Conservation (phyloP, 2,113 vertebrate species). For the Ameiurus melas region DNA sequence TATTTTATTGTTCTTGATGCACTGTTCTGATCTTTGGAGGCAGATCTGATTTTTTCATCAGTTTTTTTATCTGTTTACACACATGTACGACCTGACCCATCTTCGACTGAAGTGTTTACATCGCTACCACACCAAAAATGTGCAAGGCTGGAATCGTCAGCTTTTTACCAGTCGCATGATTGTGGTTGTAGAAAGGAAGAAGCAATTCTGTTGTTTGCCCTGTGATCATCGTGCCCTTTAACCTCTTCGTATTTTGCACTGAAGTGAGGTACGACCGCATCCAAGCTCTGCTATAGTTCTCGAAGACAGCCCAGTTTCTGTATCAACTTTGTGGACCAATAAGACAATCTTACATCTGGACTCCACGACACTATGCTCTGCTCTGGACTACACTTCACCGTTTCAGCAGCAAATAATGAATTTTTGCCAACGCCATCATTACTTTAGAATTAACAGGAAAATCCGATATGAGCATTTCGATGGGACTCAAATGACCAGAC, state of each 20-base stretch:
- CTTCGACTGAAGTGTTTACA: too few relatives aligned
- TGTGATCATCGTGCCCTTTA: background rate
- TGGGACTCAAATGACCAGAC: background rate
- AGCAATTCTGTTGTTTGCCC: background rate
- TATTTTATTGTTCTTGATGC: background rate
- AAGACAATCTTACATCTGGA: background rate
- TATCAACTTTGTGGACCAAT: background rate
- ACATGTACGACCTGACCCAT: background rate
- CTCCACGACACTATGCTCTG: background rate
- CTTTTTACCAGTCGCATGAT: background rate
- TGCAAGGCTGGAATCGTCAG: background rate
- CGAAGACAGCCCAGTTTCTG: background rate
- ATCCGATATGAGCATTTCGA: background rate
- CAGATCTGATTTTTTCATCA: background rate
- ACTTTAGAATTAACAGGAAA: background rate
- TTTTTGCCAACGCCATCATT: background rate
- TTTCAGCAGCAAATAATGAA: background rate
- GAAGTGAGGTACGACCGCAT: background rate
- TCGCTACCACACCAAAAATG: too few relatives aligned
- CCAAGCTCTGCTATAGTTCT: background rate
- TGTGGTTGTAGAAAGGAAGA: slow-evolving; percentile 3
- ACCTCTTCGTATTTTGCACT: background rate
- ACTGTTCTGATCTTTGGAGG: background rate
- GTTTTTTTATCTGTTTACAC: background rate
- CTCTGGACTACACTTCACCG: background rate